These are phyloP conservation scores for Pandemis heparana DNA, from an alignment of 2,888 invertebrate genomes.

Conservation along the genomic window DNA sequence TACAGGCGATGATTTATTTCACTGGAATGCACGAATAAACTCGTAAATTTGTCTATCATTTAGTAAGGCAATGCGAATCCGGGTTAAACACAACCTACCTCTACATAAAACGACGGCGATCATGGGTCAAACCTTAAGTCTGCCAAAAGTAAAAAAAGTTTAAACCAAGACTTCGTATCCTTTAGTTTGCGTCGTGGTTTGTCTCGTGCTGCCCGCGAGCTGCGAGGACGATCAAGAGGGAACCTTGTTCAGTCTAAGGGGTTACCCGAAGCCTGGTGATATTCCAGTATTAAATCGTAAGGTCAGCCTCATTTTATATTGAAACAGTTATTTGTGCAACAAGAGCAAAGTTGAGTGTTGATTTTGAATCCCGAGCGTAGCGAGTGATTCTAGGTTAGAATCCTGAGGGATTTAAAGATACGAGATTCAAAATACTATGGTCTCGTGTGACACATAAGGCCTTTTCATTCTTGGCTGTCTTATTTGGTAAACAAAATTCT, in stretches of 20 bases:
- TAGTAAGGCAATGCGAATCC: background rate
- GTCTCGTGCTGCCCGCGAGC: background rate
- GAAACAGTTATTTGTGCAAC: too few relatives aligned
- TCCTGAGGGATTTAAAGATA: too few relatives aligned
- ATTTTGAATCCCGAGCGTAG: too few relatives aligned
- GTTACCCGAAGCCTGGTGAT: slow-evolving; percentile 60
- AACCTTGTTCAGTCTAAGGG: slow-evolving; percentile 47
- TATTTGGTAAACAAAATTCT: too few relatives aligned
- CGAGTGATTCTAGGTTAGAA: too few relatives aligned
- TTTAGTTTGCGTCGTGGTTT: slow-evolving; percentile 13
- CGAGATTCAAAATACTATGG: too few relatives aligned
- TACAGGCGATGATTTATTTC: too few relatives aligned
- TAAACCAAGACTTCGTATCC: slow-evolving; percentile 1
- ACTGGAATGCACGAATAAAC: too few relatives aligned
- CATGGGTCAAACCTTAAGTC: background rate
- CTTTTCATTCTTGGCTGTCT: too few relatives aligned
- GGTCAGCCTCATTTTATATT: slow-evolving; percentile 49
- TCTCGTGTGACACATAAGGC: too few relatives aligned
- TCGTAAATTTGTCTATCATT: background rate
- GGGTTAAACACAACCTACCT: background rate
- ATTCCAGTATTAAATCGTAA: slow-evolving; percentile 73
- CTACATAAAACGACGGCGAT: background rate
- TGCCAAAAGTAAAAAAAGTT: background rate
- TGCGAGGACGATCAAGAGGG: background rate
- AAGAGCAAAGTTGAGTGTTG: too few relatives aligned